Base-by-base conservation (phyloP, 2,113 vertebrate genomes). In the Bubo bubo region DNA sequence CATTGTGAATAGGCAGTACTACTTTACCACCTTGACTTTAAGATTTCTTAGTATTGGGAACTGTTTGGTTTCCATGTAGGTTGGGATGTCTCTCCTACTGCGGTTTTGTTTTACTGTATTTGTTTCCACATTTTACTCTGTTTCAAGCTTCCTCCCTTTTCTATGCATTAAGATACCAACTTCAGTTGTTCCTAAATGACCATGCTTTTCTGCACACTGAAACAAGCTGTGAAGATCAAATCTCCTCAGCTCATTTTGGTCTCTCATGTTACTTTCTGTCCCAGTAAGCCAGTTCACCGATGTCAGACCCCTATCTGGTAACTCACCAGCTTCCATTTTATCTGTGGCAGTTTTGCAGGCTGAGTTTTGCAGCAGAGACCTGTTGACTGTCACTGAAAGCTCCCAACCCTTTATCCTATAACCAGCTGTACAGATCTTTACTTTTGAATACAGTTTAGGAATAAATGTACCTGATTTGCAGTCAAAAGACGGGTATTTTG, bases 241-340 rank as follows among this genome's bases (percentile, higher is more conserved):
- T 35, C 27, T 58, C 39, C 22, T 23, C 58, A 17, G 4, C 13
- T 60, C 8, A 15, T 79, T 76, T 62, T 1, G 0, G 49, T 32
- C 1, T 52, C 41, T 63, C 0, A 0, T 82, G 52, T 74, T 30
- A 32, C 52, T 39, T 72, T 79, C 81, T 68, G 39, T 70, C 9
- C 30, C 8, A 1, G 6, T 17, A 39, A 79, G 14, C 37, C 32
- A 24, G 7, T 71, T 47, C 34, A 45, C 50, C 3, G 4, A 17
- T 11, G 22, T 32, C 39, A 64, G 32, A 55, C 17, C 12, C 16
- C 5, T 16, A 0, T 5, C 1, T 1, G 15, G 28, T 20, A 45
- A 52, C 19, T 56, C 15, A 47, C 19, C 0, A 0, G 13, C 4
- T 77, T 74, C 45, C 12, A 1, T 71, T 56, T 67, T 23, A 8